Base-by-base conservation (phyloP, 1,140 invertebrate genomes). In the Drosophila tani region DNA sequence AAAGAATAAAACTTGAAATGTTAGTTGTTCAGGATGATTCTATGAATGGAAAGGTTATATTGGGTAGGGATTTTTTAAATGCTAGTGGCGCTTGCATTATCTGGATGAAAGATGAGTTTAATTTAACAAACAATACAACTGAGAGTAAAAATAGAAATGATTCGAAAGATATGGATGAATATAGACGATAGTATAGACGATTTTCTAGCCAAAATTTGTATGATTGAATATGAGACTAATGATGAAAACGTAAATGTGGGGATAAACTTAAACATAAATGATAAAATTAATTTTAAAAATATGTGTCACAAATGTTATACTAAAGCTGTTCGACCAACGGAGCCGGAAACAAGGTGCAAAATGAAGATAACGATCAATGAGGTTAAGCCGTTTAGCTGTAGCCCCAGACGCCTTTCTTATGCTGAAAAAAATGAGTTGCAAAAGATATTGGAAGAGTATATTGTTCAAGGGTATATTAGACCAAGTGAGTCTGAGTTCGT, bases 1-100 rank as follows among this genome's bases (percentile, higher is more conserved):
- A 38, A 38, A 19, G 3, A 21, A 35, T 56, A 56, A 56, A 21
- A 56, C 53, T 56, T 38, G 8, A 56, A 11, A 56, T 21, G 19
- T 5, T 24, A 11, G 32, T 21, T 15, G 32, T 56, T 38, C 12
- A 29, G 15, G 24, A 51, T 15, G 7, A 55, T 38, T 55, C 51
- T 12, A 38, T 55, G 19, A 21, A 21, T 21, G 4, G 9, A 38
- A 38, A 35, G 27, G 32, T n/a, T 15, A 9, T 56, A 15, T 56
- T 21, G 6, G 32, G 19, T 56, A 19, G 32, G 2, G 7, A 38
- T 15, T 55, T 38, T 35, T 19, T 55, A 56, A 56, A 38, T 21
- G 12, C 53, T 1, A 38, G 17, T 56, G 53, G 17, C 17, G 32
- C 32, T 21, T 19, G 7, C 14, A 38, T 56, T 21, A 17, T 56